Evolutionary conservation across 2,113 vertebrate genomes (phyloP), one percentile per base, ranked within the genome.

Genomic region (Himantopus leucocephalus): DNA sequence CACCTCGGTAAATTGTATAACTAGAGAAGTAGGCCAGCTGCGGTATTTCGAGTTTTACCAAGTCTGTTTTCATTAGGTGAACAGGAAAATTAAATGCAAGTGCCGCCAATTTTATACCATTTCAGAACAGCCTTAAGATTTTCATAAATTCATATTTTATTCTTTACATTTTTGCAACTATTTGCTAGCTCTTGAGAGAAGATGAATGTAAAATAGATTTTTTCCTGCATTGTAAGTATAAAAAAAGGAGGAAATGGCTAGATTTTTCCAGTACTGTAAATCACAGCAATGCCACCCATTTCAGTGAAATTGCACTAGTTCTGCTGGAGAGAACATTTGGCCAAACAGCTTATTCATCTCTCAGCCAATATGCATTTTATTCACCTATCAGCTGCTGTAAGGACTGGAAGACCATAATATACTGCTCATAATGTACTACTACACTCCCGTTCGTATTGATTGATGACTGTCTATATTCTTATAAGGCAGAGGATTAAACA

Each of bases 41-140:
- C 91, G 66, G 59, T 85, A 79, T 92, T 96, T 94, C 8, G 18
- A 71, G 41, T 92, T 92, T 85, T 85, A 48, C 90, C 86, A 94
- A 95, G 89, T 94, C 72, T 91, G 68, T 92, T 97, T 96, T 97
- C 91, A 96, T 97, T 96, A 96, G 91, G 37, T 90, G 85, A 93
- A 78, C 82, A 94, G 83, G 84, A 91, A 94, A 93, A 89, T 93
- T 53, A 96, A 96, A 96, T 91, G 66, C 50, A 91, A 96, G 80
- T 80, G 53, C 76, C 70, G 67, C 80, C 91, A 88, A 60, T 80
- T 90, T 90, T 76, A 82, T 66, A 45, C 21, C 10, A 52, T 68
- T 91, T 88, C 92, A 94, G 90, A 97, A 84, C 76, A 95, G 30
- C 35, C 62, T 87, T 87, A 85, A 84, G 67, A 85, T 94, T 96